Percentiles rank a stretch among this genome's conserved stretches.
phyloP scores from a whole-genome alignment of 2,113 vertebrate genomes.

The Polyodon spathula region DNA sequence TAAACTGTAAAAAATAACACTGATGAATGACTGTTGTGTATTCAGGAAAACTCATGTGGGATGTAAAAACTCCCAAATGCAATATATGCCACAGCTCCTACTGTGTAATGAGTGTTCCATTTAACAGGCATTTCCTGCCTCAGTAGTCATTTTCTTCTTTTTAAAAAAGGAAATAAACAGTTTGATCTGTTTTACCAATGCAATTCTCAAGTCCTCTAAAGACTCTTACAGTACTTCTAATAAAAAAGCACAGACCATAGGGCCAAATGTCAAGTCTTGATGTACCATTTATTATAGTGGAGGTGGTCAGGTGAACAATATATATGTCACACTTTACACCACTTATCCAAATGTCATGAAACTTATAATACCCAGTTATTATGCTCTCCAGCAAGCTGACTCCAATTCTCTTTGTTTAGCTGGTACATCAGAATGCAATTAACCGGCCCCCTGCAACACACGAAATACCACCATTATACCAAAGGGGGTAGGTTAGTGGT shows the following conservation, averaged over 20 bases:
- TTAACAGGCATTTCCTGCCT: not conserved
- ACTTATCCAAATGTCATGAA: no score
- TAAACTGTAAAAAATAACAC: not conserved
- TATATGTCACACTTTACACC: no score
- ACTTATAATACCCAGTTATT: no score
- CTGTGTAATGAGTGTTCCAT: not conserved
- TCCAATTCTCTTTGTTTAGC: no score
- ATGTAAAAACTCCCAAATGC: not conserved
- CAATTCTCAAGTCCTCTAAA: not conserved
- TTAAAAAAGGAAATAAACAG: not conserved
- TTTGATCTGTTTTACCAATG: not conserved
- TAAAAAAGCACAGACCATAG: not conserved
- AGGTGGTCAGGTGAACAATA: no score
- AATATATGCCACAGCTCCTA: not conserved
- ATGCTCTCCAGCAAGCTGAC: no score
- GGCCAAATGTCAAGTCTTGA: not conserved
- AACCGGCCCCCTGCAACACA: no score
- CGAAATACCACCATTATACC: no score
- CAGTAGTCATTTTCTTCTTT: not conserved
- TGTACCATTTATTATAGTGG: not conserved
- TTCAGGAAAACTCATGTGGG: not conserved
- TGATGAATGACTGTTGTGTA: constrained; percentile 4
- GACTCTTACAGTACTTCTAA: not conserved
- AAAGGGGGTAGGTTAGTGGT: no score
- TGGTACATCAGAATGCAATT: no score